Evolutionary conservation across 64 coral and sea anemone genomes (phyloP).

Genomic region (Montipora sp.): DNA sequence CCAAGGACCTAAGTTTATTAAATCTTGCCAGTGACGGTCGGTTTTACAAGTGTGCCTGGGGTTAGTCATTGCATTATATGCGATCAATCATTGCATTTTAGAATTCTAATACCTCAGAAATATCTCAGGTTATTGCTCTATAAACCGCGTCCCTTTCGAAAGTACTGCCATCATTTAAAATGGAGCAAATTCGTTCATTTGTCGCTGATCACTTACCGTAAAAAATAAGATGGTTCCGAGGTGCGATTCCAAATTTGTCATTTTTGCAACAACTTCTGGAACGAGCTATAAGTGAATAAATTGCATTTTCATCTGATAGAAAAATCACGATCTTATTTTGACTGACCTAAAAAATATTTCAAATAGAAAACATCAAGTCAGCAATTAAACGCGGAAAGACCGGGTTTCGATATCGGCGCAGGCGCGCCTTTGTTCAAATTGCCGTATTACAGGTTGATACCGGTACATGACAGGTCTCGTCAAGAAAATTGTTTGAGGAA

Average conservation of each 20-base stretch:
- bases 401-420: not conserved
- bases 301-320: not conserved
- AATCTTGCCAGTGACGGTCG: too few species aligned
- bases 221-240: not conserved
- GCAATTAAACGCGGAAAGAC: not conserved
- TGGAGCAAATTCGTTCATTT: not conserved
- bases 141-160: not conserved
- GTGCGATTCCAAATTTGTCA: not conserved
- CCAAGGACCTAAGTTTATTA: too few species aligned
- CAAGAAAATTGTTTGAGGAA: not conserved
- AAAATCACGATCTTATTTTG: not conserved
- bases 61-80: too few species aligned
- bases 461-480: conserved; percentile 13
- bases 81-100: too few species aligned
- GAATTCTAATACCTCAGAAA: not conserved
- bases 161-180: not conserved
- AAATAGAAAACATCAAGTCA: not conserved
- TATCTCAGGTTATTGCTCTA: not conserved
- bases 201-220: not conserved
- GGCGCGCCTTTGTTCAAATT: not conserved
- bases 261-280: not conserved
- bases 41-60: too few species aligned
- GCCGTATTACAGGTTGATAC: conserved; percentile 25
- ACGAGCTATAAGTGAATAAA: not conserved
- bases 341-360: not conserved